Percentiles rank a stretch among this genome's conserved stretches.
Conservation (phyloP, 2,113 vertebrate genomes). For the Danio rerio region DNA sequence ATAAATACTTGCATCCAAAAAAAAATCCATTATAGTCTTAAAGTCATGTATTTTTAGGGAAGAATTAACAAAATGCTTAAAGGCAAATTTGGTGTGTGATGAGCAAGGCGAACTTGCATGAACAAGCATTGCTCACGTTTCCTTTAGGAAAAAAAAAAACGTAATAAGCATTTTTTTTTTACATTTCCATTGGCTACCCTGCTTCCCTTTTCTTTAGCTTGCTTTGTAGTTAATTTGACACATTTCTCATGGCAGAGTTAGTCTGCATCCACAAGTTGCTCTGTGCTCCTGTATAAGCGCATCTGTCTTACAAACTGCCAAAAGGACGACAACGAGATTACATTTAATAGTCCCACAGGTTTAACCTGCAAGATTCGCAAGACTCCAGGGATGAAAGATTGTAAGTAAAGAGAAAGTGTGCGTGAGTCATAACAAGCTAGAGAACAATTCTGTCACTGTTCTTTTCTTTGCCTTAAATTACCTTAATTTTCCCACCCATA, state of each 20-base stretch:
- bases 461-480: neutral
- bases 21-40: no score
- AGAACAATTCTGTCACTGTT: neutral
- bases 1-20: no score
- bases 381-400: neutral
- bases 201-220: neutral
- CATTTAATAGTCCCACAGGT: constrained; percentile 26
- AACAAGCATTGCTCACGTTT: neutral
- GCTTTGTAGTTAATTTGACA: constrained; percentile 24
- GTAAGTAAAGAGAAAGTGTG: neutral
- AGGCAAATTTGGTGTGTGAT: no score
- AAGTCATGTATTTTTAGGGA: no score
- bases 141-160: neutral
- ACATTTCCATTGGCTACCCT: neutral
- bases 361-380: neutral
- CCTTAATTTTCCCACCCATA: neutral
- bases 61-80: no score
- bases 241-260: neutral
- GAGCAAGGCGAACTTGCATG: no score
- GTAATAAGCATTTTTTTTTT: neutral
- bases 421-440: constrained; percentile 9
- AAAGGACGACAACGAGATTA: constrained; percentile 24
- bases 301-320: constrained; percentile 17
- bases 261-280: constrained; percentile 13
- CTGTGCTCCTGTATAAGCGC: neutral